Evolutionary conservation across 2,888 invertebrate species (phyloP).

Genomic region (Agriotes lineatus): DNA sequence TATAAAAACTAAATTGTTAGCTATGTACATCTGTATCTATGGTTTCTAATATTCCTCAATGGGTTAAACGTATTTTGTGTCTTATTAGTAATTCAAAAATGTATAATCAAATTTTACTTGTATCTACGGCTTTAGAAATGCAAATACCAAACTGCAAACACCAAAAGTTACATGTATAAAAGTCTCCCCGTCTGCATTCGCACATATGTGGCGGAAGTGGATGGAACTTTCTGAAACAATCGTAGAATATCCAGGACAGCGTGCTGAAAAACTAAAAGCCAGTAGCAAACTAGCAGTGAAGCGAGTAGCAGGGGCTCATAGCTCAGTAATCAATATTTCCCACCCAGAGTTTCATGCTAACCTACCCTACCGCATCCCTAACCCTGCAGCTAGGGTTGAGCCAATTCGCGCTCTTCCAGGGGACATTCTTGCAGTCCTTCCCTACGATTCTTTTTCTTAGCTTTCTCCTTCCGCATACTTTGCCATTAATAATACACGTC

Average conservation of each 20-base stretch:
- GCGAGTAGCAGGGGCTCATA: constrained; percentile 39
- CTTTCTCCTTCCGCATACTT: background rate
- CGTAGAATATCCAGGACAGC: constrained; percentile 6
- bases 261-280: constrained; percentile 26
- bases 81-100: too few species aligned
- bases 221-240: background rate
- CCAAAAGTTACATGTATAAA: too few species aligned
- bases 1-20: too few species aligned
- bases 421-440: constrained; percentile 32
- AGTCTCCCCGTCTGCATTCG: background rate
- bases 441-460: constrained; percentile 1
- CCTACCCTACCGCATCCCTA: constrained; percentile 46
- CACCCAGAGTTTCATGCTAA: constrained; percentile 42
- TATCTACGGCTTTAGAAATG: too few species aligned
- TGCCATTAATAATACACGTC: background rate
- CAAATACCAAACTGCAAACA: too few species aligned
- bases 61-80: too few species aligned
- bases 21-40: too few species aligned
- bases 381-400: constrained; percentile 40
- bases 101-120: too few species aligned
- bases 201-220: background rate
- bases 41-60: too few species aligned
- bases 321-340: constrained; percentile 48
- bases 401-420: constrained; percentile 36
- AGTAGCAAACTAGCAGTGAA: constrained; percentile 30